A percentile compares a stretch with the other conserved stretches of the same genome.
Conservation (phyloP, 2,113 vertebrate species). For the Symphodus melops region DNA sequence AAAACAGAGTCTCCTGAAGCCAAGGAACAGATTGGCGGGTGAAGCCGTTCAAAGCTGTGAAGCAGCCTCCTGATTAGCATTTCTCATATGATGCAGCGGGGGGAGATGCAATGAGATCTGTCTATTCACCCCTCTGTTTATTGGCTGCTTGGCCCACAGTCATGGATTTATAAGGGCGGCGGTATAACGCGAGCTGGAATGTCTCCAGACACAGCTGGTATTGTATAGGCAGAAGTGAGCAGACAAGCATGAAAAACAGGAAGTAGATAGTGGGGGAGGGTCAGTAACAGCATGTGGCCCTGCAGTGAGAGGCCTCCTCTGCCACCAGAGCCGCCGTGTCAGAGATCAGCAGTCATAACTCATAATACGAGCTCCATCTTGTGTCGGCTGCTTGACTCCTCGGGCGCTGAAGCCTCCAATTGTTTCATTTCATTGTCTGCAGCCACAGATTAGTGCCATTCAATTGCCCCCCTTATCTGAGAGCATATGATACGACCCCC, state of each 20-base stretch:
- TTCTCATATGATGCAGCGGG: slow-evolving; percentile 9
- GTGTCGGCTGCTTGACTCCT: slow-evolving; percentile 27
- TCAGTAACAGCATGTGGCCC: slow-evolving; percentile 40
- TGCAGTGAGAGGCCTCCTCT: slow-evolving; percentile 32
- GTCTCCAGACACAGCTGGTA: slow-evolving; percentile 76
- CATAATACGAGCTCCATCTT: slow-evolving; percentile 14
- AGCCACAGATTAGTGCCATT: slow-evolving; percentile 40
- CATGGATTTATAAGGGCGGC: slow-evolving; percentile 41
- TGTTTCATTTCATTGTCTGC: slow-evolving; percentile 43
- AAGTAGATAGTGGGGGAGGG: slow-evolving; percentile 73
- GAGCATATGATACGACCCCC: not conserved
- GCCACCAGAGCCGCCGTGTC: slow-evolving; percentile 44
- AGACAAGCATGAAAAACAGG: slow-evolving; percentile 77
- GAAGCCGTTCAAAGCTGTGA: not conserved
- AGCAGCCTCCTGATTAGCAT: slow-evolving; percentile 28
- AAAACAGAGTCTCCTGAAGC: not conserved
- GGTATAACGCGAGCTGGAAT: slow-evolving; percentile 58
- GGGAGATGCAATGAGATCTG: not conserved
- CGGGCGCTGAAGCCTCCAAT: slow-evolving; percentile 7
- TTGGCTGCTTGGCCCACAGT: slow-evolving; percentile 11
- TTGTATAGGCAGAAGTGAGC: slow-evolving; percentile 69
- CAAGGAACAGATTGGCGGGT: not conserved
- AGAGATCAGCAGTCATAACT: slow-evolving; percentile 60
- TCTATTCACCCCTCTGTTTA: slow-evolving; percentile 2
- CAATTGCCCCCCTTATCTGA: slow-evolving; percentile 14